Evolutionary conservation across 2,797 vertebrate species (phyloP).

Genomic region (Helicolenus hilgendorfi): DNA sequence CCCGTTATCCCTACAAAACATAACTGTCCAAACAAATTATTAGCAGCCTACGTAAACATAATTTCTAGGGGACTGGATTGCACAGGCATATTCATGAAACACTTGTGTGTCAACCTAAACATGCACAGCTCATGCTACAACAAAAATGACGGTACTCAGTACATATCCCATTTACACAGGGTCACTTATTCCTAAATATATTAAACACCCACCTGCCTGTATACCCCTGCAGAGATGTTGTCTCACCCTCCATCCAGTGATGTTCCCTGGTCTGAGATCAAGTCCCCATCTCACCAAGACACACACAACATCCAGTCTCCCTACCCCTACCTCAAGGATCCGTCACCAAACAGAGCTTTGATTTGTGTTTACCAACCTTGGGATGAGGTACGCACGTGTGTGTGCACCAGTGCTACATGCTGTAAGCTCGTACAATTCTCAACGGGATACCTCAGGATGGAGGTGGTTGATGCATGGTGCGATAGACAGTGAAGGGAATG

Average conservation of each 20-base stretch:
- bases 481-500: not conserved
- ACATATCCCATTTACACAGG: not conserved
- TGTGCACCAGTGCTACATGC: slow-evolving; percentile 10
- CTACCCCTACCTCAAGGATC: slow-evolving; percentile 6
- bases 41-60: too few species aligned
- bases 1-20: not conserved
- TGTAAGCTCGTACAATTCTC: not conserved
- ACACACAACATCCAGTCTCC: slow-evolving; percentile 4
- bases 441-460: not conserved
- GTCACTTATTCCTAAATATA: not conserved
- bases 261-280: slow-evolving; percentile 15
- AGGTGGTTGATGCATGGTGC: not conserved
- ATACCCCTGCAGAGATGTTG: not conserved
- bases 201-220: not conserved
- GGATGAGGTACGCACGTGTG: not conserved
- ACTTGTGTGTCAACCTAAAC: not conserved
- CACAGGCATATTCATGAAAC: not conserved
- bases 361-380: slow-evolving; percentile 45
- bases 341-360: slow-evolving; percentile 21
- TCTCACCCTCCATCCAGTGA: not conserved
- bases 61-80: not conserved
- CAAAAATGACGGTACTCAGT: not conserved
- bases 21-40: not conserved
- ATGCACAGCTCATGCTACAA: not conserved
- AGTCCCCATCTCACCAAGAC: not conserved